Evolutionary conservation across 1,140 invertebrate genomes (phyloP).

Genomic region (Teleopsis dalmanni): DNA sequence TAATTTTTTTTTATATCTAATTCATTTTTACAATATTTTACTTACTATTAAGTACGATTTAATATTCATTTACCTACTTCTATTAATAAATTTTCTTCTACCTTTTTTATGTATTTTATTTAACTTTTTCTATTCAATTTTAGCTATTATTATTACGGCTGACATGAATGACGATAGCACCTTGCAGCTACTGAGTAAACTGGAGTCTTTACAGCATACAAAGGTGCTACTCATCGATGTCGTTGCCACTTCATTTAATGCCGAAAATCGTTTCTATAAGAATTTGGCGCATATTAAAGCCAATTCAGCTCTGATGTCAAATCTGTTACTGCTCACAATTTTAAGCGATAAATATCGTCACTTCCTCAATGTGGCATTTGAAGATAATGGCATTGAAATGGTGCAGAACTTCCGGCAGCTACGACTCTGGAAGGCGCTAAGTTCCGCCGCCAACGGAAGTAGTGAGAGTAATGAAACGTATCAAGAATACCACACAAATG

Average conservation of each 20-base stretch:
- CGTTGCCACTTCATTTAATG: constrained; percentile 37
- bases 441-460: background rate
- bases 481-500: background rate
- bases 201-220: constrained; percentile 19
- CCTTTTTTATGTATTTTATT: background rate
- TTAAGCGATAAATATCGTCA: constrained; percentile 40
- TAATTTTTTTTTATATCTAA: too few species aligned
- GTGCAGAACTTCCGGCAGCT: constrained; percentile 29
- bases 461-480: background rate
- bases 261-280: constrained; percentile 37
- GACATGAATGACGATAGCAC: constrained; percentile 35
- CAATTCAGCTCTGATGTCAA: constrained; percentile 21
- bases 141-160: constrained; percentile 37
- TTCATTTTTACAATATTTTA: too few species aligned
- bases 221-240: constrained; percentile 42
- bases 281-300: constrained; percentile 28
- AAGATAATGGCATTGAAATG: constrained; percentile 22
- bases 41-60: too few species aligned
- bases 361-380: constrained; percentile 33
- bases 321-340: constrained; percentile 40
- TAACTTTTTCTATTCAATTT: background rate
- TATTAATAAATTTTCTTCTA: too few species aligned
- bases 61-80: too few species aligned
- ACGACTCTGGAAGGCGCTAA: constrained; percentile 9
- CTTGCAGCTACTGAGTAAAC: constrained; percentile 20